Conservation (phyloP, 2,113 vertebrate species). For the Gavia stellata region DNA sequence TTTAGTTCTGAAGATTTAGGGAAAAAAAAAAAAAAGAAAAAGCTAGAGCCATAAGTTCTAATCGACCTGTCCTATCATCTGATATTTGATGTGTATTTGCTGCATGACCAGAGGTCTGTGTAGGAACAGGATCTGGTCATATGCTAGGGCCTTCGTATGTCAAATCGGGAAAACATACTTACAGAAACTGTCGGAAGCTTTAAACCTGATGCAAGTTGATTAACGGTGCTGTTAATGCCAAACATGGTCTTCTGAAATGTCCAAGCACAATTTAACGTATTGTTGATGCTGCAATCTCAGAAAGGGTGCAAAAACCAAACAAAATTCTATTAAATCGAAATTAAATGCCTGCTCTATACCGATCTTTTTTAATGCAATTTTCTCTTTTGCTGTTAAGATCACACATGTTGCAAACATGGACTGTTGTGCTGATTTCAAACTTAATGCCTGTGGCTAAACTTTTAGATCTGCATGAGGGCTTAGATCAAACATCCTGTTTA, state of each 20-base stretch:
- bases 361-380: neutral
- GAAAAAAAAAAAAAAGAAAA: neutral
- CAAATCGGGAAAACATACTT: neutral
- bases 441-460: neutral
- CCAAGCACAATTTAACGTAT: rapidly evolving
- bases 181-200: neutral
- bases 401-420: neutral
- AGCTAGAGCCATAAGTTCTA: neutral
- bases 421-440: neutral
- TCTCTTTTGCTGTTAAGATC: neutral
- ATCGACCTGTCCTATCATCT: neutral
- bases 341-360: neutral
- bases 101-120: neutral
- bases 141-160: neutral
- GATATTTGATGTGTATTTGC: neutral
- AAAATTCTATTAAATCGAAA: neutral
- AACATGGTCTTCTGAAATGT: neutral
- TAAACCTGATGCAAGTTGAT: neutral
- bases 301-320: neutral
- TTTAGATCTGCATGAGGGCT: neutral
- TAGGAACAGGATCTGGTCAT: neutral
- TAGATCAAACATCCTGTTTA: no score
- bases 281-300: neutral
- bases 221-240: neutral
- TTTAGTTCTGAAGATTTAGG: neutral